phyloP scores from a whole-genome alignment of 1,140 invertebrate genomes.

The Plodia interpunctella region DNA sequence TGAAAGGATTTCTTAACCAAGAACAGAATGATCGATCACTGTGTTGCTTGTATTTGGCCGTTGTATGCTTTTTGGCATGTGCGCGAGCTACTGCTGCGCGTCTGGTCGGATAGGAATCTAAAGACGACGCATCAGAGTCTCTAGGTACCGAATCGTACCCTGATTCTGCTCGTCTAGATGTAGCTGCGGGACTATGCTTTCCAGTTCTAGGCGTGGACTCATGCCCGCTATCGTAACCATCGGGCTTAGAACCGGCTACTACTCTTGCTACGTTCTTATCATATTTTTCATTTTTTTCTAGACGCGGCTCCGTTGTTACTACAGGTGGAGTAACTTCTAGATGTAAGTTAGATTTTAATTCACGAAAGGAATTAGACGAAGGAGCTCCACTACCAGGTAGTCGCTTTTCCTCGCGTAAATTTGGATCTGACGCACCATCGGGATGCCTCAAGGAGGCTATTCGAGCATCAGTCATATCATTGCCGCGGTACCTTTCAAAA shows the following conservation, averaged over 20 bases:
- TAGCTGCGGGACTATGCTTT: conserved; percentile 84
- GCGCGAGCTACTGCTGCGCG: conserved; percentile 81
- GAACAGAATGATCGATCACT: conserved; percentile 80
- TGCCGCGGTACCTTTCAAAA: conserved; percentile 61
- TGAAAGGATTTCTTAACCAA: conserved; percentile 82
- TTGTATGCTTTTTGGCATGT: conserved; percentile 73
- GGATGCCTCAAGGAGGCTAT: conserved; percentile 89
- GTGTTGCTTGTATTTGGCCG: conserved; percentile 77
- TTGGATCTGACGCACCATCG: conserved; percentile 94
- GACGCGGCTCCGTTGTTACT: conserved; percentile 69
- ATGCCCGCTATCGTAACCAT: conserved; percentile 89
- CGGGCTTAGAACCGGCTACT: conserved; percentile 76
- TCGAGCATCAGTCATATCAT: conserved; percentile 77
- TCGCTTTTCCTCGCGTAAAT: conserved; percentile 84
- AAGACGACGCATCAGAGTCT: conserved; percentile 90
- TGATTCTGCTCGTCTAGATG: conserved; percentile 86
- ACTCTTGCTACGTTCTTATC: conserved; percentile 63
- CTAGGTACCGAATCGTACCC: conserved; percentile 93
- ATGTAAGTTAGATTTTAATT: conserved; percentile 79
- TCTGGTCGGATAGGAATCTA: conserved; percentile 86
- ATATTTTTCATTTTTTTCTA: conserved; percentile 60
- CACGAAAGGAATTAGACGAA: conserved; percentile 76
- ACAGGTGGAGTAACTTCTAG: conserved; percentile 74
- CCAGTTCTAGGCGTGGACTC: conserved; percentile 87
- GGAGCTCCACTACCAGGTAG: conserved; percentile 84